A percentile compares a stretch with the other conserved stretches of the same genome.
These are phyloP conservation scores for Trematomus bernacchii DNA, from an alignment of 2,797 vertebrate genomes.

Conservation along the genomic window DNA sequence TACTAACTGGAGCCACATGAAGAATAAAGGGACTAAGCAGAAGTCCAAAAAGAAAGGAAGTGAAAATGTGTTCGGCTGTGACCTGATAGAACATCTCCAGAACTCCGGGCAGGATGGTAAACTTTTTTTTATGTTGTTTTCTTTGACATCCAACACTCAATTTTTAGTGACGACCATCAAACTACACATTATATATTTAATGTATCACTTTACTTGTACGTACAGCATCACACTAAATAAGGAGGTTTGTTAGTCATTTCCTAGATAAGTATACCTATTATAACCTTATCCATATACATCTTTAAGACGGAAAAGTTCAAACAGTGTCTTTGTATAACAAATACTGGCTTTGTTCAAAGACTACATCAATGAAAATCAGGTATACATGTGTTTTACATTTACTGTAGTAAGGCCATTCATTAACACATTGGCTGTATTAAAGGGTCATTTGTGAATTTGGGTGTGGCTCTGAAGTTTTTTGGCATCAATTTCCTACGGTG, in stretches of 20 bases:
- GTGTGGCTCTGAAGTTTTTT: constrained; percentile 77
- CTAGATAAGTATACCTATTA: not conserved
- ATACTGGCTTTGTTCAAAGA: constrained; percentile 26
- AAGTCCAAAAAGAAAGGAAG: constrained; percentile 96
- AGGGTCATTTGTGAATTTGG: constrained; percentile 74
- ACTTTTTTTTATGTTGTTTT: constrained; percentile 33
- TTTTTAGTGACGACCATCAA: constrained; percentile 6
- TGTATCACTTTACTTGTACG: not conserved
- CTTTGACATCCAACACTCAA: constrained; percentile 17
- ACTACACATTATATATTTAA: not conserved
- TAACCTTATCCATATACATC: not conserved
- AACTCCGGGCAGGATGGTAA: constrained; percentile 97
- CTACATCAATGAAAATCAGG: not conserved
- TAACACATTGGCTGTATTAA: constrained; percentile 64
- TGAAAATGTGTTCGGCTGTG: constrained; percentile 94
- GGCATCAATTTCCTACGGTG: constrained; percentile 60
- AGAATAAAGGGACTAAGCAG: constrained; percentile 98
- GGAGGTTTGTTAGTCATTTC: constrained; percentile 17
- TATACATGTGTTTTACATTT: constrained; percentile 65
- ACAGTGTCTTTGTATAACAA: constrained; percentile 11
- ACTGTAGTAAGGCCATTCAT: constrained; percentile 54
- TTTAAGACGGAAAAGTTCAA: not conserved
- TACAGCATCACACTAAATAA: not conserved
- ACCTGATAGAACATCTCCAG: constrained; percentile 96
- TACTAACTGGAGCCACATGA: constrained; percentile 91